These are phyloP conservation scores for Dufourea novaeangliae DNA, from an alignment of 1,140 invertebrate species.

Conservation along the genomic window DNA sequence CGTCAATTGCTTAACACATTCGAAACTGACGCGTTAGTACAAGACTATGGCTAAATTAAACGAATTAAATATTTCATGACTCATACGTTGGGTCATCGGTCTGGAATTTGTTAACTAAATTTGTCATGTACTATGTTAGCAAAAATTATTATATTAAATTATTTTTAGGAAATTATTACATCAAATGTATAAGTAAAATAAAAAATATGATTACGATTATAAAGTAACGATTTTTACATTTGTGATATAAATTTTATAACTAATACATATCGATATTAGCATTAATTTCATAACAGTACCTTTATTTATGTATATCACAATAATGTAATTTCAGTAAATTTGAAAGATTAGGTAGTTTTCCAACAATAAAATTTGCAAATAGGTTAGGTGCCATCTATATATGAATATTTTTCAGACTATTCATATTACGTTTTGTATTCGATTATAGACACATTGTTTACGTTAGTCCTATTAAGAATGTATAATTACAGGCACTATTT, in stretches of 20 bases:
- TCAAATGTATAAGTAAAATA: too few relatives aligned
- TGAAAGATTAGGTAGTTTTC: conserved; percentile 11
- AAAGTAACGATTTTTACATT: not conserved
- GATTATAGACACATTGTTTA: not conserved
- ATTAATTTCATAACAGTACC: conserved; percentile 28
- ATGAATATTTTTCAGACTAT: not conserved
- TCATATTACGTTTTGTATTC: not conserved
- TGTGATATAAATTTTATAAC: not conserved
- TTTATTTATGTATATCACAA: conserved; percentile 40
- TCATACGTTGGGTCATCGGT: too few relatives aligned
- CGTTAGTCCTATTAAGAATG: conserved; percentile 12
- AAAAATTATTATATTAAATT: too few relatives aligned
- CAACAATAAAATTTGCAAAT: conserved; percentile 10
- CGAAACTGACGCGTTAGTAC: too few relatives aligned
- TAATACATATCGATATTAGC: conserved; percentile 11
- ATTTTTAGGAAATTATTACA: too few relatives aligned
- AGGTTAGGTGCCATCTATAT: conserved; percentile 16
- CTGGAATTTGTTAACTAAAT: too few relatives aligned
- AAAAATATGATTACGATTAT: not conserved
- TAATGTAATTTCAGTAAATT: conserved; percentile 26
- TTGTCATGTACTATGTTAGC: too few relatives aligned
- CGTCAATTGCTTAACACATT: not conserved
- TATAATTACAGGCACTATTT: conserved; percentile 10
- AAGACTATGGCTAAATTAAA: too few relatives aligned
- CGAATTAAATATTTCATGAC: too few relatives aligned